These are phyloP conservation scores for Erebia ligea DNA, from an alignment of 2,888 invertebrate genomes.

Conservation along the genomic window DNA sequence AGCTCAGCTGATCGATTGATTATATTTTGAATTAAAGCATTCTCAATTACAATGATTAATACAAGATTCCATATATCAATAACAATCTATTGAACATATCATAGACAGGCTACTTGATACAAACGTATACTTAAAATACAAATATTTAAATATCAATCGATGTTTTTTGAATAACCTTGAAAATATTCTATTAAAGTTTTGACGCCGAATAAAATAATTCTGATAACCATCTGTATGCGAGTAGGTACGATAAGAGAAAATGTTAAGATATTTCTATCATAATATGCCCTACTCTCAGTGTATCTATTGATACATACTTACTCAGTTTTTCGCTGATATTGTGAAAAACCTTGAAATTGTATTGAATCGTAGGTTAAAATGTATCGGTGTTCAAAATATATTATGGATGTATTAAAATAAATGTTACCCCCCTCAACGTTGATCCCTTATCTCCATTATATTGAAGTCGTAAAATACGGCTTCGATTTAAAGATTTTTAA, in stretches of 20 bases:
- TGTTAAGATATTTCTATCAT: not conserved
- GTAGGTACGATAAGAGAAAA: not conserved
- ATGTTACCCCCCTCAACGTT: conserved; percentile 26
- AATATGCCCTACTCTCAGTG: not conserved
- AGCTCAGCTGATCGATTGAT: conserved; percentile 28
- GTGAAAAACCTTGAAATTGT: conserved; percentile 29
- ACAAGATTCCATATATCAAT: not conserved
- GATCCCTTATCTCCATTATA: conserved; percentile 1
- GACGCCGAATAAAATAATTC: not conserved
- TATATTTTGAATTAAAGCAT: not conserved
- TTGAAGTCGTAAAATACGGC: conserved; percentile 2
- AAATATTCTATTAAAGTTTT: conserved; percentile 6
- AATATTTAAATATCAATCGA: not conserved
- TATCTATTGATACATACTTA: not conserved
- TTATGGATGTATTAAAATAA: conserved; percentile 20
- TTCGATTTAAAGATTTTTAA: conserved; percentile 24
- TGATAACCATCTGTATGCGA: not conserved
- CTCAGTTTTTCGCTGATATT: conserved; percentile 36
- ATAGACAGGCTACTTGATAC: conserved; percentile 4
- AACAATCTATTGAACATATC: conserved; percentile 17
- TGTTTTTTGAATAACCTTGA: conserved; percentile 21
- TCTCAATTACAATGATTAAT: not conserved
- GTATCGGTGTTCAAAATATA: conserved; percentile 35
- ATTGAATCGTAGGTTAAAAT: conserved; percentile 31
- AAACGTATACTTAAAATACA: no score